These are phyloP conservation scores for Clarias pachynema DNA, from an alignment of 2,797 vertebrate genomes.

Conservation along the genomic window DNA sequence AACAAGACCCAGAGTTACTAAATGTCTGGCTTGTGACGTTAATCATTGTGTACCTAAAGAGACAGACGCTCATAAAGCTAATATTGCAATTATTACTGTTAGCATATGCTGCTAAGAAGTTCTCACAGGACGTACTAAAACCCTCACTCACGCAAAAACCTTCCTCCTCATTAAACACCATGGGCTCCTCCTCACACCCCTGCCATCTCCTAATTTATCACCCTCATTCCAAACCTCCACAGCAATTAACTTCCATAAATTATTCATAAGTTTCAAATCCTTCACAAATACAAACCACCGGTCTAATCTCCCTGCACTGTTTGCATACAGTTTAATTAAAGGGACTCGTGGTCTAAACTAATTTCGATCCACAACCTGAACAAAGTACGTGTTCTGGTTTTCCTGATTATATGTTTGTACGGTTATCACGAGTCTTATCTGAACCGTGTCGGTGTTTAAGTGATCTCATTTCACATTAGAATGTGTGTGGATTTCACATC, in stretches of 20 bases:
- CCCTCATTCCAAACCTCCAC: constrained; percentile 54
- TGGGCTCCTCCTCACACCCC: constrained; percentile 64
- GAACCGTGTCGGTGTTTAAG: constrained; percentile 1
- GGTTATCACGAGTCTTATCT: constrained; percentile 34
- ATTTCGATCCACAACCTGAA: constrained; percentile 55
- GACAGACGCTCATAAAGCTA: neutral
- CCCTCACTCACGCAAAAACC: constrained; percentile 55
- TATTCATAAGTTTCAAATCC: constrained; percentile 71
- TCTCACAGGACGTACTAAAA: constrained; percentile 10
- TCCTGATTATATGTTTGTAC: constrained; percentile 24
- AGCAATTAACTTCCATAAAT: constrained; percentile 75
- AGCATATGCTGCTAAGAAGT: constrained; percentile 3
- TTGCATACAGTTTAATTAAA: constrained; percentile 71
- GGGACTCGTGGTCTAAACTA: constrained; percentile 61
- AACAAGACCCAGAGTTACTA: neutral
- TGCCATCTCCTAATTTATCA: constrained; percentile 51
- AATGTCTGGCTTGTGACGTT: neutral
- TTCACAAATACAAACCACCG: constrained; percentile 63
- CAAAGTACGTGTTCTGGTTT: constrained; percentile 41
- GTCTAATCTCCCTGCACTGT: constrained; percentile 66
- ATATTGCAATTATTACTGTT: constrained; percentile 5
- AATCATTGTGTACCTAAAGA: neutral
- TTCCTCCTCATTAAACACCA: constrained; percentile 68
- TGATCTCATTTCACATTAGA: constrained; percentile 10
- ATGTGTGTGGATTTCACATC: too few relatives aligned